Evolutionary conservation across 1,140 invertebrate genomes (phyloP), one percentile per base, ranked within the genome.

Genomic region (Caenorhabditis brenneri): DNA sequence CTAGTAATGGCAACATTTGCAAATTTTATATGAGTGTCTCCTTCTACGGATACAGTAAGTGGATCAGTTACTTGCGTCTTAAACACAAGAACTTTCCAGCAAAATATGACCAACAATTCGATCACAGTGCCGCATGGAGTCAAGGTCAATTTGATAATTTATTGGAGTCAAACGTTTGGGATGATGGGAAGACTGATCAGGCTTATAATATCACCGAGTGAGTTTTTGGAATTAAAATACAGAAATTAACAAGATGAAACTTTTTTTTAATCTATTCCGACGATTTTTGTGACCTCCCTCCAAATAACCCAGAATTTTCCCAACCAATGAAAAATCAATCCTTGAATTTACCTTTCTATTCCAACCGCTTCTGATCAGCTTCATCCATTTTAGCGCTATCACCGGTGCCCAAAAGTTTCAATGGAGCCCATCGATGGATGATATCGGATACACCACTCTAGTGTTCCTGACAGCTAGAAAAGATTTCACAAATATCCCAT

Each of bases 11-110:
- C 10, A 74, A 74, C n/a, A 31, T 24, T 2, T 74, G 65, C 22
- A 39, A 7, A 1, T 74, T 33, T 9, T 74, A 74, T 42, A 74
- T 74, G 65, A 42, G 36, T 24, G 19, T 24, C 5, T 39, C 65
- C 0, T 74, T 74, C n/a, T 74, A 74, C 27, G 65, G 65, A 74
- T 74, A 42, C 65, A 74, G 65, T 74, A 19, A 46, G n/a, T 65
- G 9, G 29, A 58, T n/a, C n/a, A n/a, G n/a, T n/a, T n/a, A n/a
- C n/a, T n/a, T n/a, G n/a, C n/a, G n/a, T n/a, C n/a, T n/a, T n/a
- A 60, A 33, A 33, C 0, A 33, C 6, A 0, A 19, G 9, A 46
- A 24, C 6, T 27, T 74, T n/a, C 22, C 36, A 74, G 65, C 65
- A 1, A n/a, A 42, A 27, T 42, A 74, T 15, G 65, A 74, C 36